A percentile compares a stretch with the other conserved stretches of the same genome.
These are phyloP conservation scores for Nibea coibor DNA, from an alignment of 2,113 vertebrate species.

Conservation along the genomic window DNA sequence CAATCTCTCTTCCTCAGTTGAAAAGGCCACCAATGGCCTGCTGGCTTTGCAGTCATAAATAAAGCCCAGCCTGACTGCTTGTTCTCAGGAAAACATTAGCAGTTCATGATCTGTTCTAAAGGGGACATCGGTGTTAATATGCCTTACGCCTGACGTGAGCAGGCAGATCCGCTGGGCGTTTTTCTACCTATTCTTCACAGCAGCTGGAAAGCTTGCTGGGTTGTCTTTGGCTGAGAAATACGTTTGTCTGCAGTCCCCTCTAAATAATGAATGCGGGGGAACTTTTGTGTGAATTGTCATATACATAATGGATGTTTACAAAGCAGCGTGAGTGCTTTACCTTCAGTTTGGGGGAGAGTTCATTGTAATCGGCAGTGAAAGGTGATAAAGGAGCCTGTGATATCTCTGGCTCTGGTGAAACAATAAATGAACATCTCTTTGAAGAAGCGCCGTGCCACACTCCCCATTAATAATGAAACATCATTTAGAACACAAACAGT, in stretches of 20 bases:
- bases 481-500: constrained; percentile 75
- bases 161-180: constrained; percentile 58
- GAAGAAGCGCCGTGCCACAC: constrained; percentile 66
- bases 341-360: constrained; percentile 77
- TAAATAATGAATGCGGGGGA: constrained; percentile 91
- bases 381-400: constrained; percentile 74
- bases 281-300: constrained; percentile 89
- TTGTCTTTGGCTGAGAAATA: constrained; percentile 79
- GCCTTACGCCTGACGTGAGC: constrained; percentile 44
- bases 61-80: constrained; percentile 58
- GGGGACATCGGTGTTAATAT: constrained; percentile 64
- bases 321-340: constrained; percentile 84
- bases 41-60: constrained; percentile 72
- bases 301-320: constrained; percentile 87
- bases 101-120: constrained; percentile 65
- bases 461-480: constrained; percentile 85
- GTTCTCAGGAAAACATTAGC: constrained; percentile 69
- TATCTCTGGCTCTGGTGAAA: constrained; percentile 76
- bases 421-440: constrained; percentile 73
- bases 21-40: constrained; percentile 77
- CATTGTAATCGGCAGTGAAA: constrained; percentile 84
- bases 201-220: constrained; percentile 71
- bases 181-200: constrained; percentile 73
- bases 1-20: constrained; percentile 69
- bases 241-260: constrained; percentile 74